Evolutionary conservation across 2,888 invertebrate species (phyloP), one percentile per base, ranked within the genome.

Genomic region (Fabriciana adippe): DNA sequence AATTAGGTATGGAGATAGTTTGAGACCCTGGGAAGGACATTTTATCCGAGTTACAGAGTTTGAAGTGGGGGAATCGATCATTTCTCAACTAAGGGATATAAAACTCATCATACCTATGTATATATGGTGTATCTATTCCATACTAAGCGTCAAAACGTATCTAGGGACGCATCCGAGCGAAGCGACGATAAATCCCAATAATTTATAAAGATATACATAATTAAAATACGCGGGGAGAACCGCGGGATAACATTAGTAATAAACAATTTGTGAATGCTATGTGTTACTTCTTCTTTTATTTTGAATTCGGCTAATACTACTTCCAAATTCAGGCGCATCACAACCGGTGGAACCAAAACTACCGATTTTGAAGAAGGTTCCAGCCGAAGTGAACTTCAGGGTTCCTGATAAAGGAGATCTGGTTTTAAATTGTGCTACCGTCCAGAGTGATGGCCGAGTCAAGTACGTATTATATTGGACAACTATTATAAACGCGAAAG

Each of bases 341-440:
- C 78, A 76, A 15, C 86, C 86, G 8, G 64, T 70, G 8, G 77
- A 78, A 0, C 35, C 35, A 41, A 76, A 79, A 47, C 64, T 71
- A 11, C 84, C 85, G 0, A 79, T 85, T 0, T 59, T 88, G 13
- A 79, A 79, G 57, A 81, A 82, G 0, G 75, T 79, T 3, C 79
- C 81, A 0, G 67, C 75, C 0, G 85, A 86, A 54, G 80, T 86
- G 0, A 73, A 84, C 0, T 89, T 85, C 78, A 77, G 74, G 18
- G 81, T 68, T 0, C 60, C 66, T 3, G 70, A 73, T 0, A 68
- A 68, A 1, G 77, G 79, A 35, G 77, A 53, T 15, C 51, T 83
- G 0, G 68, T 79, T 0, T 67, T 89, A 13, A 82, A 84, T 35
- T 89, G 89, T 65, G 62, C 73, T 6, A 74, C 78, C 26, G 80